Evolutionary conservation across 2,888 invertebrate genomes (phyloP), one percentile per base, ranked within the genome.

Genomic region (Trachelus iudaicus): DNA sequence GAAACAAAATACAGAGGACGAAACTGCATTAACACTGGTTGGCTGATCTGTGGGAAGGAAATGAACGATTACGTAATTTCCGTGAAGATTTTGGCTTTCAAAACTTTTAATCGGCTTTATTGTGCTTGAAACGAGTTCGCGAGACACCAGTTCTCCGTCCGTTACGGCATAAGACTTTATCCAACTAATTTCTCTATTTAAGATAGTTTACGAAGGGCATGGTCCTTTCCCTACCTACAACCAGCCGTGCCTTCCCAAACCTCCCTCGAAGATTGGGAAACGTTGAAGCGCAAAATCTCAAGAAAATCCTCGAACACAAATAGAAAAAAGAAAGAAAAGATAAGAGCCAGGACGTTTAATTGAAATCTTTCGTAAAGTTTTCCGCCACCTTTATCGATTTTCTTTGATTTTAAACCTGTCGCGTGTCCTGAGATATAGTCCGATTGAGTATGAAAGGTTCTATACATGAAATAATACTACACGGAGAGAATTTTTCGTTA

Each of bases 91-190:
- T 77, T 77, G 77, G 77, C 77, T 77, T 77, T 77, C 56, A 4
- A 77, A 77, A 77, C 77, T 77, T 77, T 77, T 77, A 77, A 77
- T 77, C 77, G 77, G 77, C 77, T 77, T 77, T 77, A 77, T 77
- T 75, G 77, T 75, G 77, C 77, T 77, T 77, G 77, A 77, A 77
- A 75, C 75, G 77, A 77, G 77, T 77, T 77, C 75, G 40, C 71
- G 69, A 74, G 37, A 75, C 74, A 77, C 77, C 75, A 33, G 75
- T 75, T 77, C 75, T 73, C 23, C 71, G 35, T 40, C 23, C 56
- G 30, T 33, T 40, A 31, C 40, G 68, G 35, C 37, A 35, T 40
- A 75, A 77, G 74, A 77, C 75, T 77, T 77, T 75, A 77, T 75
- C 71, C 77, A 75, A 77, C 77, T 77, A 77, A 77, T 77, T 77